These are phyloP conservation scores for Drosophila nr. perissopoda DNA, from an alignment of 2,888 invertebrate species.

Conservation along the genomic window DNA sequence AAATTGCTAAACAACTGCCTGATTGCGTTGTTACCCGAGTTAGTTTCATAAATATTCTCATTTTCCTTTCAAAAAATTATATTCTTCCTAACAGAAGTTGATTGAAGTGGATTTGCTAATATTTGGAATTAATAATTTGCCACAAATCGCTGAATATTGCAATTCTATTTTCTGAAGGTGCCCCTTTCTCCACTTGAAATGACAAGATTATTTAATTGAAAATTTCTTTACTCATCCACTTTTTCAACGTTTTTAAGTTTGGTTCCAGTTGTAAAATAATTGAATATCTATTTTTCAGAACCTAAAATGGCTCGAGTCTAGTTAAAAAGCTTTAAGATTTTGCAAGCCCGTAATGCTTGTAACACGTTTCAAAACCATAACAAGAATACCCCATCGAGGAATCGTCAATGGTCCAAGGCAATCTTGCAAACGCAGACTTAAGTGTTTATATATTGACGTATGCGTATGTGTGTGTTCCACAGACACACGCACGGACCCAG, in stretches of 20 bases:
- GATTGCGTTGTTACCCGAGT: background rate
- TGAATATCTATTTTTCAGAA: fast-evolving
- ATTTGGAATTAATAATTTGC: background rate
- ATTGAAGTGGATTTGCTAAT: background rate
- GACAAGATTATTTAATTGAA: background rate
- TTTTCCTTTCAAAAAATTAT: background rate
- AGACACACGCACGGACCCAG: background rate
- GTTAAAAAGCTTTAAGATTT: background rate
- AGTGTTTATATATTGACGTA: background rate
- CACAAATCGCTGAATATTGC: background rate
- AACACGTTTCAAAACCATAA: background rate
- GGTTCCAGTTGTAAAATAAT: background rate
- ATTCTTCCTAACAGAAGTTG: background rate
- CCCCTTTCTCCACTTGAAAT: background rate
- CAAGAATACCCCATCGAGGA: background rate
- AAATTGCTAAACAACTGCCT: background rate
- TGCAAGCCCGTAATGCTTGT: background rate
- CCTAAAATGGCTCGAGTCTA: background rate
- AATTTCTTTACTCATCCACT: background rate
- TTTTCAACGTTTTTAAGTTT: background rate
- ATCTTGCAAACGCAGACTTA: background rate
- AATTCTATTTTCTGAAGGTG: background rate
- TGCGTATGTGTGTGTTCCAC: background rate
- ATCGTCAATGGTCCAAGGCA: constrained; percentile 13
- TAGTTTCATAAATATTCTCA: background rate